Conservation (phyloP, 2,797 vertebrate species). For the Macroramphosus scolopax region DNA sequence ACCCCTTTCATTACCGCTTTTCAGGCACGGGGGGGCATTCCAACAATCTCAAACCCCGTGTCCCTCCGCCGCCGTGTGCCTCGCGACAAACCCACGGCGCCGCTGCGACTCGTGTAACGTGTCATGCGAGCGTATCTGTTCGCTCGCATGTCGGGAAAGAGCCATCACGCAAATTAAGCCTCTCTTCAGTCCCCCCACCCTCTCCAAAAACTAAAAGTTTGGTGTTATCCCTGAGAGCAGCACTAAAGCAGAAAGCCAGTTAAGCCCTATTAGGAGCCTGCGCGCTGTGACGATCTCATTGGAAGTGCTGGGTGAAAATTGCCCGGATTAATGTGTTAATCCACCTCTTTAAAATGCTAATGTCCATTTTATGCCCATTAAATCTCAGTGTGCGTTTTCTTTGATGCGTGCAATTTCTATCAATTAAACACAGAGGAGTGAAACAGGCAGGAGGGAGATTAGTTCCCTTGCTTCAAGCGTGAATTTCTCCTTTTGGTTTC, state of each 20-base stretch:
- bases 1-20: constrained; percentile 49
- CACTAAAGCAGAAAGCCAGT: constrained; percentile 86
- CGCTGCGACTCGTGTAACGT: constrained; percentile 76
- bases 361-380: constrained; percentile 99
- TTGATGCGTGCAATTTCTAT: constrained; percentile 96
- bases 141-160: constrained; percentile 67
- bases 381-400: constrained; percentile 96
- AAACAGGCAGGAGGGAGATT: constrained; percentile 80
- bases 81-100: constrained; percentile 53
- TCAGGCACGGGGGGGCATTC: constrained; percentile 42
- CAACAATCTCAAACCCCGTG: constrained; percentile 61
- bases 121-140: constrained; percentile 78
- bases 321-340: constrained; percentile 99
- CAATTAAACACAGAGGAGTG: constrained; percentile 94
- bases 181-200: constrained; percentile 76
- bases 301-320: constrained; percentile 95
- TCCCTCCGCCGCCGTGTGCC: constrained; percentile 62
- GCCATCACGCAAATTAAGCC: constrained; percentile 77
- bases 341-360: constrained; percentile 99
- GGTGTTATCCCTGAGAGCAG: constrained; percentile 89
- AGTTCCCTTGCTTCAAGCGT: constrained; percentile 74
- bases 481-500: constrained; percentile 76
- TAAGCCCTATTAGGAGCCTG: constrained; percentile 95
- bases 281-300: constrained; percentile 94
- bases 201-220: constrained; percentile 84